Evolutionary conservation across 2,113 vertebrate genomes (phyloP), one percentile per base, ranked within the genome.

Genomic region (Clarias batrachus): DNA sequence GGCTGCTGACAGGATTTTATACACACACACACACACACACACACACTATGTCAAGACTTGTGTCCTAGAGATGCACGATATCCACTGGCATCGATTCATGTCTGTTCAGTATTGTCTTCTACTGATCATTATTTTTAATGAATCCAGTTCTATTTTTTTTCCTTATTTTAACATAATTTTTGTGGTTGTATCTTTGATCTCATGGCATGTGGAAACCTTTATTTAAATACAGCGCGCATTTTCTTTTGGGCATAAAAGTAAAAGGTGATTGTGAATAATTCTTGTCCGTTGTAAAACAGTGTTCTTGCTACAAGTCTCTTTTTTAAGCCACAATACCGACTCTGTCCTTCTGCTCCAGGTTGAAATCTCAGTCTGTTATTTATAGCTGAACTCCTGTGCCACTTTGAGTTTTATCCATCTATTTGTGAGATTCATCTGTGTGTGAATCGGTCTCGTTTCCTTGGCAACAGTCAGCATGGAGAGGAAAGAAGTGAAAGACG

Each of bases 331-430:
- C 52, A 66, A 79, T 79, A 27, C 62, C 70, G 77, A n/a, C 48
- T 4, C 54, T 68, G 78, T 66, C 54, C 65, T 70, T 56, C 30
- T 70, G 63, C 33, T 86, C 76, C 60, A 37, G 74, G 27, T 59
- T 80, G 63, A 71, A 86, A 60, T 52, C 77, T 81, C 77, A 86
- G 85, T 66, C 21, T 70, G 85, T 60, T 86, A 86, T 86, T 86
- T 86, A 86, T 86, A 86, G 63, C 77, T 60, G 65, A 81, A 80
- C 85, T 86, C 85, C 77, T 71, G 77, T 86, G 87, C 65, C 77
- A 71, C 65, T 73, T 88, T 73, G 57, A 81, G 77, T 74, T 85
- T 81, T 74, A 85, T 88, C 65, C 87, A 80, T 88, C 87, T 81
- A 57, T 74, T 88, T 88, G 83, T 48, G 77, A 81, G 56, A 66